Percentiles rank a stretch among this genome's conserved stretches.
These are phyloP conservation scores for Aporophyla lueneburgensis DNA, from an alignment of 2,888 invertebrate species.

Conservation along the genomic window DNA sequence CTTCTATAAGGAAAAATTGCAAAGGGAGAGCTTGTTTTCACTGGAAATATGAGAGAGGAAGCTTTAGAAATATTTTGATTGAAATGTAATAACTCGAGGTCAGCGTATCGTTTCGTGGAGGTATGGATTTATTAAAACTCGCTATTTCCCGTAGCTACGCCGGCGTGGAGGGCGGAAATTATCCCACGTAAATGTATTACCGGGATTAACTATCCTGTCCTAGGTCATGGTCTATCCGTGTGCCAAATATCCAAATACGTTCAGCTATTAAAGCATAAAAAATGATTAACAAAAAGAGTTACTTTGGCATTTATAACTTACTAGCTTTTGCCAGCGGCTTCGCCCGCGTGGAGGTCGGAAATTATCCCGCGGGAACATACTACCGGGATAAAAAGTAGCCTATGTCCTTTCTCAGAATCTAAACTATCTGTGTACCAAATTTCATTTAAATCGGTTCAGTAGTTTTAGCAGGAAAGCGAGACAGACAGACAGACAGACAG, in stretches of 20 bases:
- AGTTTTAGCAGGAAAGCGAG: no score
- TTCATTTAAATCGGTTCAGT: no score
- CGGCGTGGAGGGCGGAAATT: neutral
- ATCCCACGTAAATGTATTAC: neutral
- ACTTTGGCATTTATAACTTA: neutral
- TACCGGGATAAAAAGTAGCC: no score
- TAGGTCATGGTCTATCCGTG: neutral
- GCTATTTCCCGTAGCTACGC: neutral
- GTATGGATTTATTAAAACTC: neutral
- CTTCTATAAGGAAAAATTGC: slow-evolving; percentile 1
- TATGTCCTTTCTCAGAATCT: no score
- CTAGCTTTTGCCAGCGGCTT: no score
- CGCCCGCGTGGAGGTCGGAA: no score
- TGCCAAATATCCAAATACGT: neutral
- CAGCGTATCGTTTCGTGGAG: neutral
- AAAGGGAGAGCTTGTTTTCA: slow-evolving; percentile 24
- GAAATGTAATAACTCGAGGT: slow-evolving; percentile 11
- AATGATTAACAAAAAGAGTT: neutral
- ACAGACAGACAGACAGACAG: no score
- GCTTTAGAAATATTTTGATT: slow-evolving; percentile 23
- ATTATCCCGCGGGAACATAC: no score
- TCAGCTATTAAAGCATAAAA: neutral
- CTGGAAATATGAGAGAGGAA: slow-evolving; percentile 7
- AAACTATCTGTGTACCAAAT: no score
- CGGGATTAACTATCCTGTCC: neutral